Conservation (phyloP, 2,797 vertebrate species). For the Orientallactaga sibirica region DNA sequence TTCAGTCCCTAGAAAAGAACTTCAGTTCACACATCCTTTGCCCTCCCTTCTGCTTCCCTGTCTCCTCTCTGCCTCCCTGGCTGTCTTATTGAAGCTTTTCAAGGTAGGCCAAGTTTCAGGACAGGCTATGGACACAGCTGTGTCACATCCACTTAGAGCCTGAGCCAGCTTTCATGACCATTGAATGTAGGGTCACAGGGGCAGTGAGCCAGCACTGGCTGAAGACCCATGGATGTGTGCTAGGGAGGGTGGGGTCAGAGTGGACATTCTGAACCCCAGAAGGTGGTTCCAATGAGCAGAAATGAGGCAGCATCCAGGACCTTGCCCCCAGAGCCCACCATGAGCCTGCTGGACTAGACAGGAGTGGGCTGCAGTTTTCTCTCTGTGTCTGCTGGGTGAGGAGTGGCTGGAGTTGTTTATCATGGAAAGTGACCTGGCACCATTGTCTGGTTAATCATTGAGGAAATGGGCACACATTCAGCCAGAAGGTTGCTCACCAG, state of each 20-base stretch:
- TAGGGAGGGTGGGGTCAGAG: neutral
- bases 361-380: neutral
- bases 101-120: no score
- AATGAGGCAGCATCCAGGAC: neutral
- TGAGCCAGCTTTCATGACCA: neutral
- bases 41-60: no score
- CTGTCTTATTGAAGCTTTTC: neutral
- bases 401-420: no score
- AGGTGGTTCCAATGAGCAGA: no score
- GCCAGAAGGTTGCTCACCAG: no score
- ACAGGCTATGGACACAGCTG: no score
- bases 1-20: no score
- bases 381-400: no score
- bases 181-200: neutral
- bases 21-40: neutral
- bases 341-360: neutral
- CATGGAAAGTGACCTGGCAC: no score
- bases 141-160: neutral
- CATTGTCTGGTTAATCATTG: no score
- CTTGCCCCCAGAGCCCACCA: neutral
- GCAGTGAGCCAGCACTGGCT: neutral
- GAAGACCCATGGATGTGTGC: neutral
- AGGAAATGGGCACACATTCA: no score
- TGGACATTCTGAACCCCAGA: neutral
- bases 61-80: neutral